Evolutionary conservation across 2,888 invertebrate species (phyloP).

Genomic region (Lomographa bimaculata): DNA sequence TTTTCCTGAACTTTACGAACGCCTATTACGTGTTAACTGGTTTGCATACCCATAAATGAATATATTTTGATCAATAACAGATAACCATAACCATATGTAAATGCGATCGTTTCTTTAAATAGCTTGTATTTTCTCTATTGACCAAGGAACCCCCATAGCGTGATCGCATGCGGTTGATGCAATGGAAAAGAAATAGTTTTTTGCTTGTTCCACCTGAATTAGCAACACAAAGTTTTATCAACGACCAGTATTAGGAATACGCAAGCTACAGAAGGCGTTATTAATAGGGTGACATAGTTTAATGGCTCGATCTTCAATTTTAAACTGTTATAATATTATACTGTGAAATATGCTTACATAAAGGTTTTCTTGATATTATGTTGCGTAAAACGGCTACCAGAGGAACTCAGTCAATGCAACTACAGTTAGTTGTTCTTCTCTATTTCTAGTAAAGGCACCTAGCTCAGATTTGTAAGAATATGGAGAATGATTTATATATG

Average conservation of each 20-base stretch:
- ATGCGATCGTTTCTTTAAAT: neutral
- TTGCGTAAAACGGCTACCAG: too few species aligned
- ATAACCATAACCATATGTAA: slow-evolving; percentile 1
- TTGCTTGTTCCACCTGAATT: slow-evolving; percentile 29
- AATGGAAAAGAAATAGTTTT: slow-evolving; percentile 20
- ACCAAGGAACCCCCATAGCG: slow-evolving; percentile 10
- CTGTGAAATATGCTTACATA: too few species aligned
- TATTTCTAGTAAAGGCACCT: too few species aligned
- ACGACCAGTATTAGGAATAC: neutral
- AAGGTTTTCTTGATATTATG: too few species aligned
- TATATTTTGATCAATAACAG: slow-evolving; percentile 3
- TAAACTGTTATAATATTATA: too few species aligned
- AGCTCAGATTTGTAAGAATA: too few species aligned
- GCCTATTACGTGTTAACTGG: slow-evolving; percentile 1
- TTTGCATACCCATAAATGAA: slow-evolving; percentile 6
- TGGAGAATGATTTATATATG: too few species aligned
- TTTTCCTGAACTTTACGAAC: neutral
- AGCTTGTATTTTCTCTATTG: slow-evolving; percentile 9
- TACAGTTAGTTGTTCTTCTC: too few species aligned
- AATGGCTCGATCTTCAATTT: too few species aligned
- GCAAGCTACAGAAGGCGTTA: too few species aligned
- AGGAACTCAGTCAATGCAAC: too few species aligned
- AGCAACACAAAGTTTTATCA: slow-evolving; percentile 14
- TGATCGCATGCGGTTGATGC: slow-evolving; percentile 16
- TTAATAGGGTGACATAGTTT: too few species aligned